phyloP scores from a whole-genome alignment of 2,797 vertebrate genomes.

The Cryptoprocta ferox region DNA sequence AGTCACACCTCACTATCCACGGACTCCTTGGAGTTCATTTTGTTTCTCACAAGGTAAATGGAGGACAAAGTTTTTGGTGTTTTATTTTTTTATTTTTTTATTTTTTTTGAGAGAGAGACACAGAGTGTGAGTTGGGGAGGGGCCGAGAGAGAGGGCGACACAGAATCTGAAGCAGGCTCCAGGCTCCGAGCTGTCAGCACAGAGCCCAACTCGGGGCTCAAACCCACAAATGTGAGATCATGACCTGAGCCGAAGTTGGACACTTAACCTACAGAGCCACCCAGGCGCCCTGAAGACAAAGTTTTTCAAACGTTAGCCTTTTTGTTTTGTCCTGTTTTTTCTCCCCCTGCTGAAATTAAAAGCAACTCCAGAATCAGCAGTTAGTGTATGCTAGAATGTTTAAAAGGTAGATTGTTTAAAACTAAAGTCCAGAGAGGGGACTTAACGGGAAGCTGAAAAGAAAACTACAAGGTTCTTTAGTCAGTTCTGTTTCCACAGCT shows the following conservation, averaged over 20 bases:
- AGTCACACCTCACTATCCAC: not conserved
- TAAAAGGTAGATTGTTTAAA: not conserved
- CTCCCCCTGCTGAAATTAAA: not conserved
- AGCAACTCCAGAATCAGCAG: not conserved
- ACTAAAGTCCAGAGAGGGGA: not conserved
- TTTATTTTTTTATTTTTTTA: no score
- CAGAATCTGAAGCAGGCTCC: no score
- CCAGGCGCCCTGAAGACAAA: not conserved
- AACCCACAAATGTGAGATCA: no score
- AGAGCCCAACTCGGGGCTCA: no score
- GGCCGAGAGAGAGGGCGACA: no score
- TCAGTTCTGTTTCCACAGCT: not conserved
- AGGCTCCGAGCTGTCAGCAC: no score
- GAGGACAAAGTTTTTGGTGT: not conserved
- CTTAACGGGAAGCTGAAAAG: not conserved
- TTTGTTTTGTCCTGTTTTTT: not conserved
- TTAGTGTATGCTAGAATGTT: not conserved
- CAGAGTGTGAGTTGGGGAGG: no score
- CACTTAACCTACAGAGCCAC: no score
- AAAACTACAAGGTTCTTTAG: not conserved
- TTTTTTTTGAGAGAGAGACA: no score
- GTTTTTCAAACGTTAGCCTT: not conserved
- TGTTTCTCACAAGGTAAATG: not conserved
- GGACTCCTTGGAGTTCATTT: not conserved
- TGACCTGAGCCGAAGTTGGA: no score